These are phyloP conservation scores for Echeneis naucrates DNA, from an alignment of 2,797 vertebrate genomes.

Conservation along the genomic window DNA sequence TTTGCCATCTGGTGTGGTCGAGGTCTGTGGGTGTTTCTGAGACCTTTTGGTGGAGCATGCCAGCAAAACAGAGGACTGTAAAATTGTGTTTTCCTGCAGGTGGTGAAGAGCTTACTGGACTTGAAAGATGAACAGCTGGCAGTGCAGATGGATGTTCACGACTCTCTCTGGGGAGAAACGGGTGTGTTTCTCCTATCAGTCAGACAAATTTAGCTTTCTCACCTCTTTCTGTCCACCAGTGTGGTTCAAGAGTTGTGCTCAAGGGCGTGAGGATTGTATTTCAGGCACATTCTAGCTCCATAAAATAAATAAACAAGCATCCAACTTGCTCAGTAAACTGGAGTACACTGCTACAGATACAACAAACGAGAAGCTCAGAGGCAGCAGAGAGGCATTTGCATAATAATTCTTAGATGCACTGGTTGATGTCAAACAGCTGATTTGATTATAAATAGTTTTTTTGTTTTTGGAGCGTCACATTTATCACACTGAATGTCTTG, in stretches of 20 bases:
- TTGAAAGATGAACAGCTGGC: constrained; percentile 86
- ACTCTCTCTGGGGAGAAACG: constrained; percentile 98
- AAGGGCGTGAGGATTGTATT: constrained; percentile 41
- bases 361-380: too few relatives aligned
- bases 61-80: constrained; percentile 47
- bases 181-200: constrained; percentile 85
- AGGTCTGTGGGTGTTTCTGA: constrained; percentile 47
- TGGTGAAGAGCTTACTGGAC: constrained; percentile 90
- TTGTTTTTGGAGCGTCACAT: constrained; percentile 38
- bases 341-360: background rate
- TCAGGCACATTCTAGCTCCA: constrained; percentile 34
- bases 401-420: constrained; percentile 40
- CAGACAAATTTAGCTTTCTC: constrained; percentile 72
- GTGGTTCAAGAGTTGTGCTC: constrained; percentile 49
- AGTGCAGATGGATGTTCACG: constrained; percentile 92
- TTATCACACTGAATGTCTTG: constrained; percentile 44
- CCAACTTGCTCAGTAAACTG: constrained; percentile 8
- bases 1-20: constrained; percentile 46
- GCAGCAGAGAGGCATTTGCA: too few relatives aligned
- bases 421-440: constrained; percentile 39
- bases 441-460: constrained; percentile 27
- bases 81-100: constrained; percentile 84
- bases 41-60: constrained; percentile 45
- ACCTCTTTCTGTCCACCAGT: constrained; percentile 65
- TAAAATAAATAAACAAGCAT: constrained; percentile 22